Evolutionary conservation across 2,888 invertebrate genomes (phyloP), one percentile per base, ranked within the genome.

Genomic region (Lepidochrysops patricia): DNA sequence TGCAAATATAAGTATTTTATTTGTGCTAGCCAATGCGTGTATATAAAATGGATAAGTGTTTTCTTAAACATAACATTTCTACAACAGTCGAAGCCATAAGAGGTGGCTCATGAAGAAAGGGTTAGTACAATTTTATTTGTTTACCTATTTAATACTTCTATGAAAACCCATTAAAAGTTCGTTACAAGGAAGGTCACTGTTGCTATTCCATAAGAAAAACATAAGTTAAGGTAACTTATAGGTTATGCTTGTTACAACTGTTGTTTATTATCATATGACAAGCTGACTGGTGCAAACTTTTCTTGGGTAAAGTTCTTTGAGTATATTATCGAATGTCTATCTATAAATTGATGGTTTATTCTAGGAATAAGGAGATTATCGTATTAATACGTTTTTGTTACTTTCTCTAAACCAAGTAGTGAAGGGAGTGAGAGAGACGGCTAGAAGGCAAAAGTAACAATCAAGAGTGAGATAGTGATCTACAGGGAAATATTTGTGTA

Each of bases 41-140:
- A 74, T 75, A 71, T 86, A 88, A 86, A 84, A 89, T 89, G 89
- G 86, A 87, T 87, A 79, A 82, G 84, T 83, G 82, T 82, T 79
- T 81, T 79, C 82, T 76, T 73, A 75, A 75, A 70, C 79, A 85
- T 84, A 82, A 79, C 76, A 79, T 82, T 82, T 78, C 79, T 84
- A 79, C 76, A 78, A 73, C 85, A 76, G 84, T 83, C 72, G 85
- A 80, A 79, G 80, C 84, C 80, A 82, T 79, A 80, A 79, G 79
- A 84, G 84, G 77, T 82, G 88, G 86, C 88, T 88, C 87, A 89
- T 89, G 89, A 89, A 87, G 88, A 88, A 88, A 84, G 88, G 89
- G 89, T 88, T 81, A 85, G 88, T 89, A 84, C 80, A 76, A 77
- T 80, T 86, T 84, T 85, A 82, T 80, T 70, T 69, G 70, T 71